These are phyloP conservation scores for Grallaria varia DNA, from an alignment of 2,113 vertebrate species.

Conservation along the genomic window DNA sequence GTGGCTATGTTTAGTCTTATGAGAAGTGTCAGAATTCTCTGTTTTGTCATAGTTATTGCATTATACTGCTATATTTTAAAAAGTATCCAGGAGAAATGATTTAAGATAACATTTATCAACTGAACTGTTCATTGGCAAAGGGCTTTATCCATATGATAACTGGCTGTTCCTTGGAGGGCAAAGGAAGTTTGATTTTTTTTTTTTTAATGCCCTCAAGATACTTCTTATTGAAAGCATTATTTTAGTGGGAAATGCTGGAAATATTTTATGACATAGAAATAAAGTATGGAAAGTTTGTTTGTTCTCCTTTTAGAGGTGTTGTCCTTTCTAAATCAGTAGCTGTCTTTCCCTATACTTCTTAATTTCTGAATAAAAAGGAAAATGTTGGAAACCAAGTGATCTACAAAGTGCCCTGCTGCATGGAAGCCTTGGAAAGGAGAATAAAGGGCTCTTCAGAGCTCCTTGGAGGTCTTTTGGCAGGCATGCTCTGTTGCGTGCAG, in stretches of 20 bases:
- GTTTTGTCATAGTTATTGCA: not conserved
- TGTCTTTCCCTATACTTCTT: not conserved
- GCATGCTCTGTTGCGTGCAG: not conserved
- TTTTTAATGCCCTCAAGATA: not conserved
- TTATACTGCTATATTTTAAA: not conserved
- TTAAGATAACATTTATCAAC: not conserved
- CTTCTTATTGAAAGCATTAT: not conserved
- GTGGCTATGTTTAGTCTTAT: not conserved
- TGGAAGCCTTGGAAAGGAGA: slow-evolving; percentile 8
- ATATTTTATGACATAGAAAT: not conserved
- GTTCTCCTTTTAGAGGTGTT: not conserved
- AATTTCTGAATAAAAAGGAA: not conserved
- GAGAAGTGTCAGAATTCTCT: not conserved
- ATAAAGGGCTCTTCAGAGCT: slow-evolving; percentile 42
- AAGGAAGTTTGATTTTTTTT: not conserved
- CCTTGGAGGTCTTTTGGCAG: slow-evolving; percentile 22
- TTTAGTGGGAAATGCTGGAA: not conserved
- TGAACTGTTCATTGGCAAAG: not conserved
- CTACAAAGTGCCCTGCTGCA: not conserved
- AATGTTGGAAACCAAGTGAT: not conserved
- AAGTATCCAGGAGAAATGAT: not conserved
- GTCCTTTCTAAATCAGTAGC: not conserved
- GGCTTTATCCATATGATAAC: not conserved
- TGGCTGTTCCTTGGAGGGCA: not conserved
- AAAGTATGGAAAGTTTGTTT: not conserved